A percentile compares a stretch with the other conserved stretches of the same genome.
Conservation (phyloP, 1,140 invertebrate genomes). For the Calosoma granatense region DNA sequence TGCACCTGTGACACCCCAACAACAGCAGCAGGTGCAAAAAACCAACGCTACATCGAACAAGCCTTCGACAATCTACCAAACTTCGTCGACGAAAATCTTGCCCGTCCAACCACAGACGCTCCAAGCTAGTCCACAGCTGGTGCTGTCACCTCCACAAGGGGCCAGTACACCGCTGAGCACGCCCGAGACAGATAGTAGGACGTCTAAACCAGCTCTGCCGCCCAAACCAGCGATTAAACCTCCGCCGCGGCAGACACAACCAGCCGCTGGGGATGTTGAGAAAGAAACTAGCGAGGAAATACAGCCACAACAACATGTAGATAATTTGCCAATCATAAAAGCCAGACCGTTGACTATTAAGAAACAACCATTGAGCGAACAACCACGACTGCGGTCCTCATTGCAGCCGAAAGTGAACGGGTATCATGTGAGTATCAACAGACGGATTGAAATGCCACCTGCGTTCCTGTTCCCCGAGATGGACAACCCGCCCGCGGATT, state of each 20-base stretch:
- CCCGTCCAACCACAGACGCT: constrained; percentile 68
- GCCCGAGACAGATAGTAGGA: constrained; percentile 36
- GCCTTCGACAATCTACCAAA: constrained; percentile 68
- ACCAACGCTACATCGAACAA: constrained; percentile 46
- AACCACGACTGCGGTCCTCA: constrained; percentile 57
- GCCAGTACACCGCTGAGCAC: constrained; percentile 45
- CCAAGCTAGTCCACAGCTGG: constrained; percentile 36
- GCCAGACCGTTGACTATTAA: constrained; percentile 67
- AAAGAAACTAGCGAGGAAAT: neutral
- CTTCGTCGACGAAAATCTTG: constrained; percentile 68
- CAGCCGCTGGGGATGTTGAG: constrained; percentile 28
- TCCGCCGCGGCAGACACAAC: constrained; percentile 39
- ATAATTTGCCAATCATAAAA: constrained; percentile 55
- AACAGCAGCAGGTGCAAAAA: constrained; percentile 17
- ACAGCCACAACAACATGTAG: constrained; percentile 9
- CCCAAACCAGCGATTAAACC: constrained; percentile 56
- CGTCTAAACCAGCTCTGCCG: constrained; percentile 56
- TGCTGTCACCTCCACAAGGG: constrained; percentile 45
- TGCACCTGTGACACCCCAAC: constrained; percentile 14
- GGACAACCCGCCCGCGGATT: constrained; percentile 41
- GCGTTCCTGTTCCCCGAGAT: constrained; percentile 70
- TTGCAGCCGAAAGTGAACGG: constrained; percentile 39
- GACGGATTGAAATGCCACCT: constrained; percentile 71
- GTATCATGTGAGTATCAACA: constrained; percentile 56
- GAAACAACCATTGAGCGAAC: constrained; percentile 63